Percentiles rank a stretch among this genome's conserved stretches.
phyloP scores from a whole-genome alignment of 2,113 vertebrate genomes.

The Dissostichus mawsoni region DNA sequence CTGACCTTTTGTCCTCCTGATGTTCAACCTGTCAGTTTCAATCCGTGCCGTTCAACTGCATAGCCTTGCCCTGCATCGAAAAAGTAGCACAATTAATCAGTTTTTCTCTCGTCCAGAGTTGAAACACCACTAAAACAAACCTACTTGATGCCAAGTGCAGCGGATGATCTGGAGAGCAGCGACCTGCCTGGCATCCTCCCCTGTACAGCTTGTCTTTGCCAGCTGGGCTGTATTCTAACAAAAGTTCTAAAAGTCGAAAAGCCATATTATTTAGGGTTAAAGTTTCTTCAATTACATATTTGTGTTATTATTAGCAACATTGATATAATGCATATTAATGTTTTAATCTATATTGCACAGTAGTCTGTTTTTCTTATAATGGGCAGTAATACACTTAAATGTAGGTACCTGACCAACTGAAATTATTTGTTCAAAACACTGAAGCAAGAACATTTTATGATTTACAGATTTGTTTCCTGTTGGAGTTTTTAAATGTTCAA shows the following conservation, averaged over 20 bases:
- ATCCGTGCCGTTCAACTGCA: not conserved
- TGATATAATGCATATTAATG: not conserved
- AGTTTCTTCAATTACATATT: not conserved
- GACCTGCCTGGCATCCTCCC: slow-evolving; percentile 42
- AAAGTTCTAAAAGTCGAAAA: slow-evolving; percentile 33
- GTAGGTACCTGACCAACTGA: too few species aligned
- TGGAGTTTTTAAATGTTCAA: not conserved
- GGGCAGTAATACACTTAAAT: not conserved
- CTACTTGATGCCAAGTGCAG: slow-evolving; percentile 24
- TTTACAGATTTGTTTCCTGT: not conserved
- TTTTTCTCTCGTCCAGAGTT: not conserved
- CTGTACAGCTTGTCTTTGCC: slow-evolving; percentile 14
- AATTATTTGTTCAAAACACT: not conserved
- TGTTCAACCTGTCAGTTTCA: not conserved
- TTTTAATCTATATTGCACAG: not conserved
- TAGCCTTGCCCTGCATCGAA: not conserved
- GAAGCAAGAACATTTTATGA: not conserved
- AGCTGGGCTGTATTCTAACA: slow-evolving; percentile 27
- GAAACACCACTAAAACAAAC: slow-evolving; percentile 35
- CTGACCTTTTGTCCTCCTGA: slow-evolving; percentile 5
- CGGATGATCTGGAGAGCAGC: slow-evolving; percentile 36
- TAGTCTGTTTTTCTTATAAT: not conserved
- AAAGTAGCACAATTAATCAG: not conserved
- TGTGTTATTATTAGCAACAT: not conserved
- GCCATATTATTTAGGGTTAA: too few species aligned